These are phyloP conservation scores for Scyliorhinus canicula DNA, from an alignment of 2,797 vertebrate genomes.

Conservation along the genomic window DNA sequence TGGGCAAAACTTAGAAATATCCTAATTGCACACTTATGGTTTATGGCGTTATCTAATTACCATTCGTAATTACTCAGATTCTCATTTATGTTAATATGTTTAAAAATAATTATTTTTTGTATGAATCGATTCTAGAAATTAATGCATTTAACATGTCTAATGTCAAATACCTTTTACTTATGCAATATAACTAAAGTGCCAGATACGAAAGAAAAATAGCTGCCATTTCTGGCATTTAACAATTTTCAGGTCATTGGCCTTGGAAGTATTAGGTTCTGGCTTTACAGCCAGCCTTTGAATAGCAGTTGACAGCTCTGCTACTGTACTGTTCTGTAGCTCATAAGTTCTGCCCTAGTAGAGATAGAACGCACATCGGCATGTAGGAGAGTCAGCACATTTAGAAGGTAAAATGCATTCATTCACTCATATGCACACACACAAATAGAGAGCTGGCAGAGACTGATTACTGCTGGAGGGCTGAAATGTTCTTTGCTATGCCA, in stretches of 20 bases:
- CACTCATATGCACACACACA: slow-evolving; percentile 22
- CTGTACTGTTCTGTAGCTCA: background rate
- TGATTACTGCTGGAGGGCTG: slow-evolving; percentile 30
- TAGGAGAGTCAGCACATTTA: slow-evolving; percentile 27
- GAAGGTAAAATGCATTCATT: slow-evolving; percentile 31
- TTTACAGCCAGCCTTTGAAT: background rate
- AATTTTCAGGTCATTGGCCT: slow-evolving; percentile 10
- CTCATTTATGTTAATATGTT: background rate
- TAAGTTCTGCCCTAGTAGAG: background rate
- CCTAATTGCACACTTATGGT: background rate
- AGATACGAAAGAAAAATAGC: background rate
- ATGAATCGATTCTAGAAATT: background rate
- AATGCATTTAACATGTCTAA: background rate
- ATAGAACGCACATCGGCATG: background rate
- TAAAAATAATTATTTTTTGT: background rate
- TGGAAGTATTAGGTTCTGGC: background rate
- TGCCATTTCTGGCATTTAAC: background rate
- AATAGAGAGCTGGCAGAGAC: slow-evolving; percentile 31
- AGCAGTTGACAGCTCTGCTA: background rate
- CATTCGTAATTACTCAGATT: background rate
- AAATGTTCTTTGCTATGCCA: slow-evolving; percentile 32
- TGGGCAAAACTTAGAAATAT: background rate
- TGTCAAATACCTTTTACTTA: background rate
- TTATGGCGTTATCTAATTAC: background rate
- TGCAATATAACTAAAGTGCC: background rate